Base-by-base conservation (phyloP, 2,797 vertebrate species). In the Pteropus rufus region DNA sequence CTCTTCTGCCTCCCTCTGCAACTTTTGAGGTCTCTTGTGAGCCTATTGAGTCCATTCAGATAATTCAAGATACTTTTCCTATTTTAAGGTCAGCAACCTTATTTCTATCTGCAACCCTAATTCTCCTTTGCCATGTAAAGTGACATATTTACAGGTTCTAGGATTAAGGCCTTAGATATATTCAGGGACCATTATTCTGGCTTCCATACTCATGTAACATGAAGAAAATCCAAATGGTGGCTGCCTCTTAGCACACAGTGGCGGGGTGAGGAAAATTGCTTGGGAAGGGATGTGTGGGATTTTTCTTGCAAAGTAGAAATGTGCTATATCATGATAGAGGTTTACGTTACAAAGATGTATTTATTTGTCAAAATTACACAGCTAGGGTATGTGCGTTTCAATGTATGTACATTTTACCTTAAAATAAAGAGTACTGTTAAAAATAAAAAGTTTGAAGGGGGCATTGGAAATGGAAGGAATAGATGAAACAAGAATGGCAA, bases 21-120 rank as follows among this genome's bases (percentile, higher is more conserved):
- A 12, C 1, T 4, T 80, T 96, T 44, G 81, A 70, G 60, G 49
- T 70, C 7, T 10, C 52, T 82, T 87, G 49, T 72, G 44, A 60
- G 91, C 72, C 87, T n/a, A 70, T 29, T 81, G 60, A 46, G 24
- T 10, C 19, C n/a, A 83, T 70, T 93, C 46, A 65, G 72, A 77
- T 65, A 86, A 70, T 77, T 75, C 46, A 95, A 21, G 41, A 79
- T 72, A 64, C 91, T 83, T 24, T 49, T 9, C 15, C 23, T 83
- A 80, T 89, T 89, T 89, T 94, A 60, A 83, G 54, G 16, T 79
- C 73, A 87, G n/a, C 81, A 90, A 41, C 39, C 67, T 90, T 82
- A 82, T 52, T 94, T 67, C 54, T 85, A 29, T 60, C 65, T 60
- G 16, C 54, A 95, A 36, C 44, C 39, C 49, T 85, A 23, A 64